A percentile compares a stretch with the other conserved stretches of the same genome.
These are phyloP conservation scores for Macaria notata DNA, from an alignment of 2,888 invertebrate genomes.

Conservation along the genomic window DNA sequence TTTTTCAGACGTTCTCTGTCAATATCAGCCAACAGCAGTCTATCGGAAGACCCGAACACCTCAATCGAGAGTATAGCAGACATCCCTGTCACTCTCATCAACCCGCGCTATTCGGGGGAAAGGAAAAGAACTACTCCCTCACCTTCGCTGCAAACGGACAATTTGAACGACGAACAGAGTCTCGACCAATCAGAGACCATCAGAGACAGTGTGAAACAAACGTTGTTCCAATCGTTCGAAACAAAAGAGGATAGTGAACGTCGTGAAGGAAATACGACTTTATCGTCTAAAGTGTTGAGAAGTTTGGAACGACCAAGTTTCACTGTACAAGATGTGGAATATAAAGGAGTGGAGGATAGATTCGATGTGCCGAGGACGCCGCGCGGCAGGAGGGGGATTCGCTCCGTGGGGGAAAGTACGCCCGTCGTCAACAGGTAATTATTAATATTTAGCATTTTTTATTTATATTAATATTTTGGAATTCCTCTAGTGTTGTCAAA, in stretches of 20 bases:
- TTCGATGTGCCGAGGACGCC: constrained; percentile 44
- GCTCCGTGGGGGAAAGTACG: constrained; percentile 50
- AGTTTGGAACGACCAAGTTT: constrained; percentile 8
- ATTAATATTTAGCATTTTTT: background rate
- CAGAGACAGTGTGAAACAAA: background rate
- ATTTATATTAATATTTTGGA: too few relatives aligned
- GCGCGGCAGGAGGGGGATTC: constrained; percentile 53
- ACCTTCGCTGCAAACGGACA: constrained; percentile 2
- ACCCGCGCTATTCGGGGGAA: constrained; percentile 60
- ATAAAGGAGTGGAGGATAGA: constrained; percentile 2
- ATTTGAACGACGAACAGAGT: background rate
- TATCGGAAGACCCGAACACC: constrained; percentile 70
- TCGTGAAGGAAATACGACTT: constrained; percentile 1
- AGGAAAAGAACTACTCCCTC: constrained; percentile 20
- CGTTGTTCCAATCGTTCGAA: background rate
- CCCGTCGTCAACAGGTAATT: constrained; percentile 53
- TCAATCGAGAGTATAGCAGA: constrained; percentile 75
- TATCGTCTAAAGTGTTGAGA: constrained; percentile 1
- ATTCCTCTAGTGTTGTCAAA: too few relatives aligned
- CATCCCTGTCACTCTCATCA: constrained; percentile 67
- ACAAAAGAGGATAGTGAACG: background rate
- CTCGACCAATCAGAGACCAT: background rate
- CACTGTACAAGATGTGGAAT: constrained; percentile 10
- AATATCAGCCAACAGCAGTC: constrained; percentile 68
- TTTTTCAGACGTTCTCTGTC: constrained; percentile 38